Percentiles rank a stretch among this genome's conserved stretches.
Evolutionary conservation across 2,797 vertebrate genomes (phyloP).

Genomic region (Ctenochaetus hawaiiensis): DNA sequence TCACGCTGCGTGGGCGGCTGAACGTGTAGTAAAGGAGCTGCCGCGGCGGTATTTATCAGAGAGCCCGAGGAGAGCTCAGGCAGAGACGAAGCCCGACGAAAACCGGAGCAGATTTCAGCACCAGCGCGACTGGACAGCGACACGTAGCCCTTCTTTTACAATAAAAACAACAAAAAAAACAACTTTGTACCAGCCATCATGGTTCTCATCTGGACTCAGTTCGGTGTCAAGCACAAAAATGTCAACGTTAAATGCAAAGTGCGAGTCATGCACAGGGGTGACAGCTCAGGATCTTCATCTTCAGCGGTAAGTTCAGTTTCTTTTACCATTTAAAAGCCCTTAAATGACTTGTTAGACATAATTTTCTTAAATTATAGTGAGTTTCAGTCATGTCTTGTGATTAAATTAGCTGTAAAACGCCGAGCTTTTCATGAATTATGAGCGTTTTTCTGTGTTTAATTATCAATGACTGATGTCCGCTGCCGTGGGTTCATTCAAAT

Average conservation of each 20-base stretch:
- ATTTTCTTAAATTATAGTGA: not conserved
- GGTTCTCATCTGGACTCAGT: slow-evolving; percentile 90
- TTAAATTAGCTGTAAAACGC: too few species aligned
- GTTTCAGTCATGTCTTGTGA: too few species aligned
- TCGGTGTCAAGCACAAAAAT: slow-evolving; percentile 87
- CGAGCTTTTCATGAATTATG: too few species aligned
- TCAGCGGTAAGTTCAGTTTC: slow-evolving; percentile 79
- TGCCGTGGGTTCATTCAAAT: slow-evolving; percentile 45
- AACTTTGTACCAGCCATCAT: slow-evolving; percentile 61
- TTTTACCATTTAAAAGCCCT: not conserved
- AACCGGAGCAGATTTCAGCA: slow-evolving; percentile 70
- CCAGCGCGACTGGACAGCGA: slow-evolving; percentile 76
- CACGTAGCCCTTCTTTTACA: slow-evolving; percentile 15
- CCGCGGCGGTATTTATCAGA: slow-evolving; percentile 74
- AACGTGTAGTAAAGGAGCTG: slow-evolving; percentile 67
- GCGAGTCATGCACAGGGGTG: slow-evolving; percentile 85
- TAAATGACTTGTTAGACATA: not conserved
- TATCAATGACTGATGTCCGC: not conserved
- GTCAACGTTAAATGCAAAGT: slow-evolving; percentile 88
- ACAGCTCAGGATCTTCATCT: slow-evolving; percentile 82
- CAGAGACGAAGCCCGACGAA: slow-evolving; percentile 34
- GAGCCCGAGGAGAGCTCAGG: slow-evolving; percentile 50
- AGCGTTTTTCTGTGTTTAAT: too few species aligned
- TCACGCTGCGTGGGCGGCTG: slow-evolving; percentile 81
- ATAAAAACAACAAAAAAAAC: not conserved